Base-by-base conservation (phyloP, 2,888 invertebrate species). In the Yponomeuta plumbellus region DNA sequence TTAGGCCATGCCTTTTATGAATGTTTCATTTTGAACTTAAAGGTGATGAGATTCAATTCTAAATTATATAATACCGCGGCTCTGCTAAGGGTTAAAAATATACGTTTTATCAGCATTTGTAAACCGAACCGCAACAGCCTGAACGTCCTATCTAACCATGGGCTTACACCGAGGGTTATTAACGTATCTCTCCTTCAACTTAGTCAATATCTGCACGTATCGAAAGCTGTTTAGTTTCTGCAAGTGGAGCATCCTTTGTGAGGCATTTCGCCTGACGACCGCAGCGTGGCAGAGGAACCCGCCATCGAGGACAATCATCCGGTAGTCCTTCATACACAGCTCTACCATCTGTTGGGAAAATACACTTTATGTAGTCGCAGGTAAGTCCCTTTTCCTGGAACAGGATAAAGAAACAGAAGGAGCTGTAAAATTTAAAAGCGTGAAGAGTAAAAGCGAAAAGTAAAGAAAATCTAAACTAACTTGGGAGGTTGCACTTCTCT, bases 311-410 rank as follows among this genome's bases (percentile, higher is more conserved):
- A 96, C 93, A 68, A 95, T 93, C 80, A 96, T 92, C 64, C 93
- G 92, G 80, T 96, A 96, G 72, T 93, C 93, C 80, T 94, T 90
- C 69, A 95, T 92, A 80, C 96, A 96, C 91, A 96, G 93, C 83
- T 95, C 95, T 76, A 95, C 85, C 95, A 95, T 95, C 95, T 96
- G 83, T 11, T 17, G 61, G 34, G 61, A 8, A n/a, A 26, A 17
- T 17, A 52, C 3, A 52, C 44, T 5, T 52, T 13, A 52, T 52
- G 13, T 52, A 52, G 13, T 17, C 17, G 44, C 3, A 52, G 44
- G 5, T 52, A 52, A 52, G 17, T 17, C 4, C 13, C 11, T 13
- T 13, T 44, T 13, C 17, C 17, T 13, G 17, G 44, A 13, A 52
- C 17, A 17, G 13, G 17, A 52, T 52, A 17, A 13, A 52, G 2